Evolutionary conservation across 2,888 invertebrate species (phyloP), one percentile per base, ranked within the genome.

Genomic region (Andrena bucephala): DNA sequence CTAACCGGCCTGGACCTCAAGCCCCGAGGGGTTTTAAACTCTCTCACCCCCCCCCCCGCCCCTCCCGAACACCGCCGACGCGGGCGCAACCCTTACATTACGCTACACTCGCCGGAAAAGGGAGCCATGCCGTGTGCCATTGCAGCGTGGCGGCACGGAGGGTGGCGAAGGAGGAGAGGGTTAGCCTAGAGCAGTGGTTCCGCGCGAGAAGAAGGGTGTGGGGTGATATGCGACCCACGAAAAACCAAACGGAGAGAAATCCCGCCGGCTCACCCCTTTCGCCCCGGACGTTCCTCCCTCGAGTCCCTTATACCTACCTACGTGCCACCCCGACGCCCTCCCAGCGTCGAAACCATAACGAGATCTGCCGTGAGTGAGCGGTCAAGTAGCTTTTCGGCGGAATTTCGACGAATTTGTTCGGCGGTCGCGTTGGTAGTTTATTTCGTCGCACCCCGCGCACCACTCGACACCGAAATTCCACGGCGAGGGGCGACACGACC

Each of bases 1-100:
- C 94, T 94, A 94, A 93, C 93, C 92, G 92, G 91, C 89, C 92
- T 91, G 92, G 92, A 92, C 93, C 93, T 93, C 93, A 92, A 93
- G 91, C 93, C 93, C 92, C 93, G 87, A 90, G 92, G 93, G 94
- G 90, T 93, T 93, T 94, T 93, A 93, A 93, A 94, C 92, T 92
- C 92, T 88, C 92, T 90, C 89, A 89, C 90, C 91, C 87, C 57
- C 20, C 20, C 20, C 20, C 20, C 20, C n/a, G n/a, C 20, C 20
- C 0, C 20, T 0, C 20, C 90, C 82, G 85, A 90, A 68, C 75
- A 75, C 72, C 89, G 88, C 88, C 84, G 86, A 90, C 87, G 89
- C 88, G 79, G 77, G 85, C 89, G 90, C 92, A 93, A 93, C 93
- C 93, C 94, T 93, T 93, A 93, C 93, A 93, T 93, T 94, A 93